Conservation (phyloP, 2,797 vertebrate species). For the Propithecus perrieri region DNA sequence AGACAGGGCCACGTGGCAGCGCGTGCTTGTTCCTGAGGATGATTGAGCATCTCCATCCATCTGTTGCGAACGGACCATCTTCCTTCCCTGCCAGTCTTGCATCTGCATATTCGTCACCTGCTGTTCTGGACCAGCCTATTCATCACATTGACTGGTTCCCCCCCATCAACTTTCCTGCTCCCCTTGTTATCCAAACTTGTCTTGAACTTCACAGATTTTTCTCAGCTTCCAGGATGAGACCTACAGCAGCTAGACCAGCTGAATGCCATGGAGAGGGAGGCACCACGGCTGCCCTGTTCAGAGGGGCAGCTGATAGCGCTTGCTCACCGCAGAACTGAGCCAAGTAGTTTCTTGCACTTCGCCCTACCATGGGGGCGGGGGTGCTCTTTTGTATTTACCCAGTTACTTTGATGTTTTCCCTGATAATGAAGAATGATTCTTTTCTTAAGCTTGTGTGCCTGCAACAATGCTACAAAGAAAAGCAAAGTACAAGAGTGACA, state of each 20-base stretch:
- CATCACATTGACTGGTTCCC: slow-evolving; percentile 78
- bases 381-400: neutral
- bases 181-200: slow-evolving; percentile 77
- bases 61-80: slow-evolving; percentile 77
- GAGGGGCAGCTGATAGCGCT: neutral
- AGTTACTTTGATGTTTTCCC: neutral
- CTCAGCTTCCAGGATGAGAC: slow-evolving; percentile 51
- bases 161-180: slow-evolving; percentile 77
- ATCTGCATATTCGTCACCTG: slow-evolving; percentile 76
- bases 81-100: slow-evolving; percentile 79
- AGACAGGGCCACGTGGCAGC: slow-evolving; percentile 54
- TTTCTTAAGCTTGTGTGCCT: neutral
- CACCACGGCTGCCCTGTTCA: neutral
- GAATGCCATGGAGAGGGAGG: neutral
- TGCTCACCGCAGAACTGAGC: neutral
- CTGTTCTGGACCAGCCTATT: slow-evolving; percentile 77
- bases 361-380: rapidly evolving
- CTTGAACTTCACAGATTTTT: slow-evolving; percentile 70
- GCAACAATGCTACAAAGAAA: neutral
- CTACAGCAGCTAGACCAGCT: neutral
- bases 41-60: slow-evolving; percentile 84
- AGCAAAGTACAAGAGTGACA: neutral
- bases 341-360: neutral
- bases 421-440: neutral
- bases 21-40: slow-evolving; percentile 63